Percentiles rank a stretch among this genome's conserved stretches.
Conservation (phyloP, 2,888 invertebrate species). For the Pediacus dermestoides region DNA sequence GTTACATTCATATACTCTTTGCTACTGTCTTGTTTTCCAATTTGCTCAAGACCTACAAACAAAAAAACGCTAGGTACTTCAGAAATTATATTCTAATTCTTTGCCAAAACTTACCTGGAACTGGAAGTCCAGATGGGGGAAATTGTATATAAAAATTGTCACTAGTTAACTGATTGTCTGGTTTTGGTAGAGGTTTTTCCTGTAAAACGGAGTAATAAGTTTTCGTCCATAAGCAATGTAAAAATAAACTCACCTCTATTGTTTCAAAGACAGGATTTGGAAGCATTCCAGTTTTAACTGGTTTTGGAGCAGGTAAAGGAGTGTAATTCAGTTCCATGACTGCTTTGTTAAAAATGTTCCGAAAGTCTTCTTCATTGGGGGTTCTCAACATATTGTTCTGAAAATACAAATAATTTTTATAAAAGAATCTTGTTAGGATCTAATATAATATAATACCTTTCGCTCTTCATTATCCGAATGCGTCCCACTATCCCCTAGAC, state of each 20-base stretch:
- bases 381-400: conserved; percentile 38
- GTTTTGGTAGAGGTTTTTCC: conserved; percentile 41
- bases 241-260: conserved; percentile 39
- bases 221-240: background rate
- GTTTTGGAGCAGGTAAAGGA: conserved; percentile 54
- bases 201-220: conserved; percentile 21
- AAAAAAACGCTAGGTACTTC: conserved; percentile 3
- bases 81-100: background rate
- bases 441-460: conserved; percentile 40
- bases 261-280: conserved; percentile 41
- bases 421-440: conserved; percentile 7
- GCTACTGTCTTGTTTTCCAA: conserved; percentile 16
- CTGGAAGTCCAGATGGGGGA: conserved; percentile 54
- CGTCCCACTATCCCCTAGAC: conserved; percentile 79
- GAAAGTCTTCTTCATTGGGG: conserved; percentile 41
- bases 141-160: conserved; percentile 54
- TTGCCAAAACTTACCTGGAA: conserved; percentile 44
- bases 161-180: conserved; percentile 30
- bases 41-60: conserved; percentile 22
- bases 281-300: conserved; percentile 41
- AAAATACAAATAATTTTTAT: conserved; percentile 15
- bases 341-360: conserved; percentile 39
- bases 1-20: conserved; percentile 36
- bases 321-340: conserved; percentile 51
- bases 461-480: conserved; percentile 82